Base-by-base conservation (phyloP, 2,888 invertebrate genomes). In the Conus canariensis region DNA sequence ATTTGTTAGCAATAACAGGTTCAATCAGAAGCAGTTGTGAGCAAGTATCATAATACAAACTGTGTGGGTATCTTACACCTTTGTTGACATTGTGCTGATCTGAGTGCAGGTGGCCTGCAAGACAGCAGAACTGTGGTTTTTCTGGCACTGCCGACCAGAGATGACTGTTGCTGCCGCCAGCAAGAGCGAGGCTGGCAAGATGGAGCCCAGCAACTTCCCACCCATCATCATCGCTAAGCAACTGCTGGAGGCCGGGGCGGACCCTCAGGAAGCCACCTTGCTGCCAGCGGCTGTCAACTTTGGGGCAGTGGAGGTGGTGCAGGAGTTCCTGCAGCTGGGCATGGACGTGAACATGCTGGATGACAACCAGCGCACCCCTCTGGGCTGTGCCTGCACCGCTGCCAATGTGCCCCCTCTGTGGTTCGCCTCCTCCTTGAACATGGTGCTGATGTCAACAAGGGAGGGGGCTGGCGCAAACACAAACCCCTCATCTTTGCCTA, bases 321-420 rank as follows among this genome's bases (percentile, higher is more conserved):
- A 93, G 89, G 94, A 95, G 85, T 91, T 95, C 10, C 90, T 95
- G 60, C 93, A 93, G 59, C 91, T 94, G 19, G 95, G 95, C 7
- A 95, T 95, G 95, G 94, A 95, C 90, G 94, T 95, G 7, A 95
- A 95, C 90, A 94, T 94, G 94, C 90, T 95, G 88, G 95, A 95
- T 91, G 94, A 95, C 90, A 94, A 94, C 89, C 93, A 94, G 92
- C 93, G 95, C 70, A 93, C 94, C 7, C 95, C 95, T 12, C 92
- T 95, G 12, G 95, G 95, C 7, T 94, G 93, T 87, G 94, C 95
- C 2, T 95, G 95, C 89, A 94, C 94, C 0, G 92, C 93, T 2
- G 92, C 93, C 45, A 93, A 92, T 85, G 94, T 95, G n/a, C 93
- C 70, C 90, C 93, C 25, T 91, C 92, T 16, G 92, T 94, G 59